phyloP scores from a whole-genome alignment of 2,797 vertebrate species.

The Linurgus olivaceus region DNA sequence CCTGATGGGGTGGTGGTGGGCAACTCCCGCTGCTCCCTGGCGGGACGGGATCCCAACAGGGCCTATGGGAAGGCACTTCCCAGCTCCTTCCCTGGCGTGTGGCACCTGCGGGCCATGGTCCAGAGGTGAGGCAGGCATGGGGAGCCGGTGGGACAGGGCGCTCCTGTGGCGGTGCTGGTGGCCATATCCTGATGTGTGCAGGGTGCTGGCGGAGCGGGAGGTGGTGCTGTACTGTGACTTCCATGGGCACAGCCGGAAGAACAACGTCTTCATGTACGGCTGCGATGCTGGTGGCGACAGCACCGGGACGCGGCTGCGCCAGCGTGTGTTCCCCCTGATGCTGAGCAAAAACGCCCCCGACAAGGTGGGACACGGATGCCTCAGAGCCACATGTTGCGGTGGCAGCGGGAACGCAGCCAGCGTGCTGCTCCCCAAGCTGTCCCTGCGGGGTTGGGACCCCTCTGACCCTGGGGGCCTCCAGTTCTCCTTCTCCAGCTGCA shows the following conservation, averaged over 20 bases:
- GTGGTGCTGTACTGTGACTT: conserved; percentile 92
- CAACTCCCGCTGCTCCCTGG: conserved; percentile 91
- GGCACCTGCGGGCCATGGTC: conserved; percentile 88
- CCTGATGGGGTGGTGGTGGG: conserved; percentile 94
- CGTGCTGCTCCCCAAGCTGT: accelerated
- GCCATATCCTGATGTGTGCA: neutral
- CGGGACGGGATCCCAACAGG: conserved; percentile 89
- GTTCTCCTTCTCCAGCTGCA: conserved; percentile 93
- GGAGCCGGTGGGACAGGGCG: accelerated
- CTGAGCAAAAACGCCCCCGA: conserved; percentile 90
- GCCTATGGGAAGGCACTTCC: conserved; percentile 82
- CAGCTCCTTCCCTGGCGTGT: conserved; percentile 85
- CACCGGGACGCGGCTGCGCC: conserved; percentile 67
- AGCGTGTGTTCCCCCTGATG: conserved; percentile 91
- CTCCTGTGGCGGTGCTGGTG: accelerated
- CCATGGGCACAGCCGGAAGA: conserved; percentile 93
- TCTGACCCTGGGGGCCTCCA: neutral
- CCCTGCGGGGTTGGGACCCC: accelerated
- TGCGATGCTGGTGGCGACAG: conserved; percentile 66
- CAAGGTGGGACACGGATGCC: conserved; percentile 76
- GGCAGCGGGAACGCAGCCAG: accelerated
- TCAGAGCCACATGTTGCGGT: accelerated
- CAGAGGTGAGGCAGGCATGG: conserved; percentile 74
- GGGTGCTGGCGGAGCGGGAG: conserved; percentile 84
- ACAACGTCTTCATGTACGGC: conserved; percentile 93